Conservation (phyloP, 2,797 vertebrate species). For the Chelmon rostratus region DNA sequence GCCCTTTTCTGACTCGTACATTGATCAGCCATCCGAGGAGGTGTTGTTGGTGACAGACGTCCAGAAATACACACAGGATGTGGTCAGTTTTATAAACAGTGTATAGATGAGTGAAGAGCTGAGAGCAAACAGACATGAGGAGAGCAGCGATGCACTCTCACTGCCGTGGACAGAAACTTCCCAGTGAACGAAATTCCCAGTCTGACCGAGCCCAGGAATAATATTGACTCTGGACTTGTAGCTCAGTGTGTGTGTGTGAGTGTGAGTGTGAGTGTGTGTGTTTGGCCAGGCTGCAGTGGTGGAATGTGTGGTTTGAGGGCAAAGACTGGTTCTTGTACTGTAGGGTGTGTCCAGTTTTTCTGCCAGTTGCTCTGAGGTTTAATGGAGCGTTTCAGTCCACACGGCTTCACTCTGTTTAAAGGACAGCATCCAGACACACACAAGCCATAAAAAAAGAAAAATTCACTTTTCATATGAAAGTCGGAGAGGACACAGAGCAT, state of each 20-base stretch:
- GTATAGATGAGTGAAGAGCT: background rate
- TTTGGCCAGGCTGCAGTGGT: constrained; percentile 15
- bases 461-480: background rate
- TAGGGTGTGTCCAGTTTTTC: constrained; percentile 76
- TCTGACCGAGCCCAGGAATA: constrained; percentile 53
- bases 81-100: background rate
- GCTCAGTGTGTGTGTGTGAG: constrained; percentile 8
- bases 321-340: constrained; percentile 53
- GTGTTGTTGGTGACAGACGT: too few relatives aligned
- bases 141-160: background rate
- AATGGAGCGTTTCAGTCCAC: constrained; percentile 32
- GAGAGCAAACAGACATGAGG: background rate
- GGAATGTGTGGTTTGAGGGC: constrained; percentile 80
- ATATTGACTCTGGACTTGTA: constrained; percentile 62
- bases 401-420: constrained; percentile 20
- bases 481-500: constrained; percentile 28
- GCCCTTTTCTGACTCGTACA: too few relatives aligned
- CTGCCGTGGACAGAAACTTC: background rate
- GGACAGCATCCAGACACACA: constrained; percentile 34
- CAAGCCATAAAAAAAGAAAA: background rate
- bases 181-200: constrained; percentile 21
- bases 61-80: background rate
- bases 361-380: constrained; percentile 49
- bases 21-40: too few relatives aligned
- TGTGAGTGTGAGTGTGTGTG: constrained; percentile 28